A percentile compares a stretch with the other conserved stretches of the same genome.
Conservation (phyloP, 2,797 vertebrate species). For the Rhadinocentrus ornatus region DNA sequence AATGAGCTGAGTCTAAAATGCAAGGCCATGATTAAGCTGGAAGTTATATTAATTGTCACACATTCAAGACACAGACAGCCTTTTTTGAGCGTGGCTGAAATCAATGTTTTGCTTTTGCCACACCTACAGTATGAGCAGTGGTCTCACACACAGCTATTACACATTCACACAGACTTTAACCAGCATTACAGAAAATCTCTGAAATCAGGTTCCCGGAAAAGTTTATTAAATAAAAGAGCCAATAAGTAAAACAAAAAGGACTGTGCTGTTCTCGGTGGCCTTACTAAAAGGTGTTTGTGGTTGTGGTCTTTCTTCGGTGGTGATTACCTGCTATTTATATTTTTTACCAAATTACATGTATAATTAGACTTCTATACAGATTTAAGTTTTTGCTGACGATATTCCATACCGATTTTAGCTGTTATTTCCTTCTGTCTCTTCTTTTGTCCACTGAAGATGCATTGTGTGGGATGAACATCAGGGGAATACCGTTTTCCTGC, state of each 20-base stretch:
- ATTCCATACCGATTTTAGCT: conserved; percentile 7
- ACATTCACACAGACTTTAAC: conserved; percentile 55
- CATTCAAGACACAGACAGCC: conserved; percentile 64
- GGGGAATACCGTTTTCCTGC: conserved; percentile 74
- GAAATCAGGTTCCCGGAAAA: conserved; percentile 34
- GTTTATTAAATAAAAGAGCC: conserved; percentile 18
- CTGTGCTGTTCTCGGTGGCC: conserved; percentile 6
- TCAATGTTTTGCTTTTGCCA: conserved; percentile 71
- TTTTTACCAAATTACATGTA: conserved; percentile 14
- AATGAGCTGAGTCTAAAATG: conserved; percentile 52
- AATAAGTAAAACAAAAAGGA: conserved; percentile 22
- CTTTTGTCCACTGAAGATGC: conserved; percentile 62
- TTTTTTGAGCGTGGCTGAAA: conserved; percentile 68
- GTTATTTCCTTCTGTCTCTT: conserved; percentile 1
- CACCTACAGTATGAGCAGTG: conserved; percentile 39
- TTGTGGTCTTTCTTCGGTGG: conserved; percentile 13
- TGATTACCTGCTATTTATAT: conserved; percentile 15
- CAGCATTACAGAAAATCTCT: conserved; percentile 47
- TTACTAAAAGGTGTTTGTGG: not conserved
- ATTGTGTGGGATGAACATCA: conserved; percentile 65
- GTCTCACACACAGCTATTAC: conserved; percentile 47
- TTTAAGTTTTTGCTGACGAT: conserved; percentile 12
- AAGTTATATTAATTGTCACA: conserved; percentile 81
- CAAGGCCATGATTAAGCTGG: conserved; percentile 69
- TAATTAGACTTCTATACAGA: conserved; percentile 1